Base-by-base conservation (phyloP, 2,888 invertebrate genomes). In the Hoplodrina blanda region DNA sequence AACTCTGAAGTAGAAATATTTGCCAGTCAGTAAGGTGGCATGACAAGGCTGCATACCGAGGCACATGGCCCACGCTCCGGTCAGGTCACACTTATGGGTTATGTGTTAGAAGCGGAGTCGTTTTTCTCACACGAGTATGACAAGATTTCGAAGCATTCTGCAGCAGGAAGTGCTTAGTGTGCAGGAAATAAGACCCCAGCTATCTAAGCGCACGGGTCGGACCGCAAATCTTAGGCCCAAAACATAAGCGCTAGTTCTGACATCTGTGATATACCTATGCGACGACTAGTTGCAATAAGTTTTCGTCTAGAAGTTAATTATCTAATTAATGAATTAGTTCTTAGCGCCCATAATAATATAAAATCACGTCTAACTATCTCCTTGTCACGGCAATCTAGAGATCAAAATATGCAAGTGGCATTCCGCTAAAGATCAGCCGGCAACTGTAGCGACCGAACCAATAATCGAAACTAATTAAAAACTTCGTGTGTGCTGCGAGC, bases 131-230 rank as follows among this genome's bases (percentile, higher is more conserved):
- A 41, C 75, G 78, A 86, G 76, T 83, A 71, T 76, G 83, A 80
- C 85, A 82, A 80, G 87, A 87, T 85, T 81, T 84, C 73, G 66
- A 78, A 71, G 68, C 62, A 59, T 72, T 63, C 62, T 65, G 46
- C 50, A 79, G 79, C 81, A 89, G 90, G 88, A 89, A 89, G 84
- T 78, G 65, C 68, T 77, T 61, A 64, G 66, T 63, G 83, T 71
- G 64, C 83, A 88, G 89, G 87, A 89, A 89, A 60, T 59, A 61
- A 67, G 62, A 69, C 70, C 76, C 67, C 62, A 76, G 66, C 60
- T 81, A 78, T 77, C 50, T 62, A 62, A 8, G 70, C 69, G 56
- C 64, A 46, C 65, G 52, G 69, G 70, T 49, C 56, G 55, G 37
- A 49, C 30, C 25, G 20, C 25, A 25, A 15, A 41, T 41, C 60